Percentiles rank a stretch among this genome's conserved stretches.
phyloP scores from a whole-genome alignment of 2,888 invertebrate species.

The Physocephala rufipes region DNA sequence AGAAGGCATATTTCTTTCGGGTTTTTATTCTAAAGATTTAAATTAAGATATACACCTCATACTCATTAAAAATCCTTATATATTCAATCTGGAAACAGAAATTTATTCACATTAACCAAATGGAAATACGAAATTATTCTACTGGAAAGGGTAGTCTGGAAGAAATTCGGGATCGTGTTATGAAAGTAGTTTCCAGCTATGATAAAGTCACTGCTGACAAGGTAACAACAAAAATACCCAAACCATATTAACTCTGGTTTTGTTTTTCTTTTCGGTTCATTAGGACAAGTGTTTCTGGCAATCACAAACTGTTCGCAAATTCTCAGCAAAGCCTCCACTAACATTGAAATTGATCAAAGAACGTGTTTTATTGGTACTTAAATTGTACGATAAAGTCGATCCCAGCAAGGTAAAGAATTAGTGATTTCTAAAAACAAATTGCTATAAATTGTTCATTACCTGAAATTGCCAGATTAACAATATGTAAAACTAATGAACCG shows the following conservation, averaged over 20 bases:
- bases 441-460: slow-evolving; percentile 39
- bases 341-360: slow-evolving; percentile 84
- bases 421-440: slow-evolving; percentile 16
- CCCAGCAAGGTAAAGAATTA: slow-evolving; percentile 83
- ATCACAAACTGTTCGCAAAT: slow-evolving; percentile 74
- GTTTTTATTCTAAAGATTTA: not conserved
- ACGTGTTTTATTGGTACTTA: slow-evolving; percentile 93
- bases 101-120: not conserved
- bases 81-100: too few relatives aligned
- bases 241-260: slow-evolving; percentile 49
- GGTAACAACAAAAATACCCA: slow-evolving; percentile 69
- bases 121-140: slow-evolving; percentile 51
- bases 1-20: not conserved
- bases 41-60: slow-evolving; percentile 6
- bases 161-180: slow-evolving; percentile 81
- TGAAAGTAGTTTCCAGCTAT: slow-evolving; percentile 87
- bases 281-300: slow-evolving; percentile 67
- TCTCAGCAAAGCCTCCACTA: slow-evolving; percentile 80
- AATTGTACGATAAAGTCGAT: slow-evolving; percentile 97
- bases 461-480: slow-evolving; percentile 53
- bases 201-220: slow-evolving; percentile 89
- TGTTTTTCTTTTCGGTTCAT: slow-evolving; percentile 55
- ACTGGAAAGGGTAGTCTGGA: slow-evolving; percentile 69
- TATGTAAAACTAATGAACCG: slow-evolving; percentile 36
- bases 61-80: too few relatives aligned